phyloP scores from a whole-genome alignment of 1,140 invertebrate species.

The Laupala kohalensis region DNA sequence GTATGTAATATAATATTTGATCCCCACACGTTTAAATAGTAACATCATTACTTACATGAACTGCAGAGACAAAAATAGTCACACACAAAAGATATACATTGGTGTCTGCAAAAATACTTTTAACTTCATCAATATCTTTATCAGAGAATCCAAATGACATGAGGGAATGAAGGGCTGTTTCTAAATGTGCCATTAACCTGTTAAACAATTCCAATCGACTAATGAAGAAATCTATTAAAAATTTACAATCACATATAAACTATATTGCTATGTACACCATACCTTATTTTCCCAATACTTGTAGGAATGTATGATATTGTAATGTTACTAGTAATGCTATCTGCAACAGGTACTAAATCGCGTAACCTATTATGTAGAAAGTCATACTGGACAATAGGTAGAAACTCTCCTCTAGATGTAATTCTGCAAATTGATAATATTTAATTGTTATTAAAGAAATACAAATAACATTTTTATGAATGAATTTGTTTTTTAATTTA shows the following conservation, averaged over 20 bases:
- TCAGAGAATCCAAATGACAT: constrained; percentile 69
- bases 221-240: background rate
- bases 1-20: background rate
- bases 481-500: too few species aligned
- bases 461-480: background rate
- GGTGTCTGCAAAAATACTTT: constrained; percentile 90
- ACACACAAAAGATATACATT: constrained; percentile 84
- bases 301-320: constrained; percentile 47
- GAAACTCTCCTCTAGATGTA: constrained; percentile 49
- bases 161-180: constrained; percentile 61
- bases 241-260: background rate
- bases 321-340: constrained; percentile 41
- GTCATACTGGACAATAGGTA: constrained; percentile 73
- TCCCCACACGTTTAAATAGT: background rate
- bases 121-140: constrained; percentile 93
- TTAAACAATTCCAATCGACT: background rate
- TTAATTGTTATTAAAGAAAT: too few species aligned
- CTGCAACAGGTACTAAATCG: constrained; percentile 52
- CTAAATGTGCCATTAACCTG: constrained; percentile 60
- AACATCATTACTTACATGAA: constrained; percentile 65
- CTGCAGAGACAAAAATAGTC: constrained; percentile 81
- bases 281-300: constrained; percentile 51
- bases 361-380: constrained; percentile 61
- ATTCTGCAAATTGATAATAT: constrained; percentile 34
- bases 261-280: background rate